Conservation (phyloP, 2,113 vertebrate species). For the Paradoxurus hermaphroditus region DNA sequence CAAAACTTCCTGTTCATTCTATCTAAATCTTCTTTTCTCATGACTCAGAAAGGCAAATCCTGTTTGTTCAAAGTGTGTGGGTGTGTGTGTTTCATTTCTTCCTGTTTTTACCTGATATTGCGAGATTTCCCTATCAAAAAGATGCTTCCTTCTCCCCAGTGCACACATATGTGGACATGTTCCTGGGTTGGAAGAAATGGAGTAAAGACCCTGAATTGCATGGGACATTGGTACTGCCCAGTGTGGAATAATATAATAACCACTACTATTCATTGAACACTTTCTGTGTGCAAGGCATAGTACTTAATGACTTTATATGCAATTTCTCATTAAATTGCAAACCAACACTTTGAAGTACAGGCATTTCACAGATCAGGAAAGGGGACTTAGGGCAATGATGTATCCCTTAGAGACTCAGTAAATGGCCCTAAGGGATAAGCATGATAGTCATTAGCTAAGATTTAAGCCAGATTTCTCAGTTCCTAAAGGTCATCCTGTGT, state of each 20-base stretch:
- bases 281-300: background rate
- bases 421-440: background rate
- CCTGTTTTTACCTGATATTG: background rate
- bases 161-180: background rate
- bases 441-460: background rate
- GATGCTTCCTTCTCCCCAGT: background rate
- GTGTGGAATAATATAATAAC: background rate
- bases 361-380: constrained; percentile 15
- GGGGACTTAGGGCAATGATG: background rate
- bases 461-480: background rate
- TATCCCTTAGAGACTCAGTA: too few relatives aligned
- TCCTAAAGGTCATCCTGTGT: background rate
- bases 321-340: constrained; percentile 12
- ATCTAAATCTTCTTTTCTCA: background rate
- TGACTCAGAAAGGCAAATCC: background rate
- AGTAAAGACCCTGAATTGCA: background rate
- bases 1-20: background rate
- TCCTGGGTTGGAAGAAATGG: background rate
- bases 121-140: background rate
- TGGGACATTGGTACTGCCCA: background rate
- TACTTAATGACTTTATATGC: background rate
- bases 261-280: background rate
- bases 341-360: background rate
- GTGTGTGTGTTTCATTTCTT: background rate
- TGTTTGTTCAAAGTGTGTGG: background rate